Evolutionary conservation across 1,140 invertebrate species (phyloP), one percentile per base, ranked within the genome.

Genomic region (Rhopalosiphum padi): DNA sequence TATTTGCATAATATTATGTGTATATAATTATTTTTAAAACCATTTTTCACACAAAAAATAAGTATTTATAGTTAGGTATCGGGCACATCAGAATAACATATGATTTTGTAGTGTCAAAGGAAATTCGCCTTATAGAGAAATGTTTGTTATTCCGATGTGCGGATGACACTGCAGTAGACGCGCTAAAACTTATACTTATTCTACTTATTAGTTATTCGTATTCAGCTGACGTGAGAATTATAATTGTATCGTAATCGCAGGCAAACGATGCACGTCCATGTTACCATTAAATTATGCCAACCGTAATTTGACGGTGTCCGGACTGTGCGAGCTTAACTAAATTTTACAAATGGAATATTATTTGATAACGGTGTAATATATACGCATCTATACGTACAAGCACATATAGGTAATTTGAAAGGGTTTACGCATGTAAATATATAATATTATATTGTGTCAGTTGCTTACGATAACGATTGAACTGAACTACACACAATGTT

Each of bases 321-420:
- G 60, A 21, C 4, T 22, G 23, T 37, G 41, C 23, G 41, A 21
- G 86, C 86, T 88, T 41, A n/a, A 51, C 86, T 43, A n/a, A 88
- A 88, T 88, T 48, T 88, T n/a, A 48, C 43, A 46, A 88, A 48
- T n/a, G n/a, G 18, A 51, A 88, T n/a, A 46, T 48, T 51, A 88
- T 88, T 88, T 43, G 85, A 86, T 30, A 46, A 86, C 85, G 85
- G 25, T 25, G 60, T 35, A 68, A 68, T 60, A 7, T 53, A 53
- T 68, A 68, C 25, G 25, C 30, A 30, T 9, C 15, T 25, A 9
- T 68, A n/a, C 15, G 30, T n/a, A n/a, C 5, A 77, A n/a, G 60
- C 5, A 77, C 15, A 77, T 77, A 9, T 55, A 68, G 55, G 55
- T 60, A 60, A 68, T 77, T 77, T 18, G 0, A 77, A 77, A 18